These are phyloP conservation scores for Vespertilio murinus DNA, from an alignment of 2,797 vertebrate genomes.

Conservation along the genomic window DNA sequence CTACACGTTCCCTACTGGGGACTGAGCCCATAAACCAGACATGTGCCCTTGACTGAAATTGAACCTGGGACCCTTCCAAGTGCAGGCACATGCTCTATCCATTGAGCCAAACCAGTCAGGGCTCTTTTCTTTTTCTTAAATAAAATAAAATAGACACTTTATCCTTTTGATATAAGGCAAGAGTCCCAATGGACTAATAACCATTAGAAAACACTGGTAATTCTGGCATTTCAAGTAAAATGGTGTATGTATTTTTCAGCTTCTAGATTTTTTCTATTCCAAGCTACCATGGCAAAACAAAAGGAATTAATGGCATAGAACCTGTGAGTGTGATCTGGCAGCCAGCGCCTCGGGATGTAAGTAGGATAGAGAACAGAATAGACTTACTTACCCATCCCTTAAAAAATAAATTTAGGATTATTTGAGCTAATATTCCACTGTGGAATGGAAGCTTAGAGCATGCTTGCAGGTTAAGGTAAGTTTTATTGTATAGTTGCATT, in stretches of 20 bases:
- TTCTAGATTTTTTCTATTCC: neutral
- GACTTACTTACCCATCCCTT: neutral
- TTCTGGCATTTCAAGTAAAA: neutral
- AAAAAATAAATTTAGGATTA: neutral
- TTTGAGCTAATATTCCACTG: neutral
- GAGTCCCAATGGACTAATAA: neutral
- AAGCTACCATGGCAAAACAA: neutral
- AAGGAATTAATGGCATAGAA: too few relatives aligned
- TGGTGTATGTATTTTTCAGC: neutral
- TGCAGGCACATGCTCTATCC: too few relatives aligned
- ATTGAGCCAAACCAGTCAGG: too few relatives aligned
- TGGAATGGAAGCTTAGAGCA: neutral
- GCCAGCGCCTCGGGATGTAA: neutral
- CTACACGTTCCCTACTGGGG: too few relatives aligned
- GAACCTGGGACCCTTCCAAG: too few relatives aligned
- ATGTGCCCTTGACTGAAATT: too few relatives aligned
- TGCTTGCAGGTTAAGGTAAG: neutral
- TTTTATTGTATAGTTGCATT: neutral
- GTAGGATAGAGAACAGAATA: neutral
- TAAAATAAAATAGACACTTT: neutral
- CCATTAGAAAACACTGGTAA: neutral
- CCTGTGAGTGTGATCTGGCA: neutral
- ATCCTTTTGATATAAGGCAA: neutral
- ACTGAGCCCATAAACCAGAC: too few relatives aligned
- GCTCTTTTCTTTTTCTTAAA: neutral